Evolutionary conservation across 2,888 invertebrate species (phyloP).

Genomic region (Dicyrtoma fusca): DNA sequence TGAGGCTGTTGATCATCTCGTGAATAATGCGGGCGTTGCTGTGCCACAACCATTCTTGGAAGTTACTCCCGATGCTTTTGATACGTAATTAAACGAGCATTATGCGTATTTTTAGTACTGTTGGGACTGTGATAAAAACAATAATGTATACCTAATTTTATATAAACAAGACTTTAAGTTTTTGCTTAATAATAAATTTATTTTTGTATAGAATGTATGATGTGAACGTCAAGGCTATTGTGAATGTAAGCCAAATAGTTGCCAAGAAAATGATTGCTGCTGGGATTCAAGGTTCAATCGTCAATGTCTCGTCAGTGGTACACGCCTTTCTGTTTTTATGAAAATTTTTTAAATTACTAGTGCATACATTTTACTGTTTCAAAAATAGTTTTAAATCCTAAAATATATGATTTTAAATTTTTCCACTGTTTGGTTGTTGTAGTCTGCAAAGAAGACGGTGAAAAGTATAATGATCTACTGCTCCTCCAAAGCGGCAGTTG

Average conservation of each 20-base stretch:
- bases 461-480: conserved; percentile 15
- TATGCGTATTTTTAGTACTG: too few species aligned
- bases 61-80: conserved; percentile 60
- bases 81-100: conserved; percentile 60
- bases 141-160: too few species aligned
- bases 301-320: conserved; percentile 63
- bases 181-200: neutral
- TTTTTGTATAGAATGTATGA: conserved; percentile 58
- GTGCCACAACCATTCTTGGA: conserved; percentile 59
- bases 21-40: conserved; percentile 63
- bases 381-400: neutral
- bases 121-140: too few species aligned
- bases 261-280: conserved; percentile 60
- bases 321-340: too few species aligned
- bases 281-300: conserved; percentile 61
- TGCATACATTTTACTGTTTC: neutral
- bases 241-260: conserved; percentile 63
- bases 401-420: neutral
- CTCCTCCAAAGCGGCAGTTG: conserved; percentile 62
- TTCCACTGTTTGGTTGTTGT: neutral
- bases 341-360: neutral
- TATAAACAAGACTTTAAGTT: too few species aligned
- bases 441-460: neutral
- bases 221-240: conserved; percentile 61
- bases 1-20: conserved; percentile 58